A percentile compares a stretch with the other conserved stretches of the same genome.
Evolutionary conservation across 2,888 invertebrate species (phyloP).

Genomic region (Stictocephala bisonia): DNA sequence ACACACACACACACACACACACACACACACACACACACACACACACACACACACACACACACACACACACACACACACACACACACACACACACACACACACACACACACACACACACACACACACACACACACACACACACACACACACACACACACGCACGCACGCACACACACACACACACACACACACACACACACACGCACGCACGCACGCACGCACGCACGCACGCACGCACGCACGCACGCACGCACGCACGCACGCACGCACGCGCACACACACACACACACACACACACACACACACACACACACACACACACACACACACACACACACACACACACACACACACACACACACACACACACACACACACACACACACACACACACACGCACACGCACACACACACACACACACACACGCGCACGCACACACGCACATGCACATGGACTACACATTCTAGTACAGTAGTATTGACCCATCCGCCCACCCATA

Average conservation of each 20-base stretch:
- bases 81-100: conserved; percentile 24
- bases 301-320: neutral
- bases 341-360: neutral
- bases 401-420: neutral
- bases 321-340: neutral
- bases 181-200: conserved; percentile 3
- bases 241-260: neutral
- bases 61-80: neutral
- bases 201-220: neutral
- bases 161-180: conserved; percentile 12
- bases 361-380: neutral
- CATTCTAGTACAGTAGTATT: too few species aligned
- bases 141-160: conserved; percentile 2
- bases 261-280: neutral
- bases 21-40: neutral
- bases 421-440: neutral
- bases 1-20: neutral
- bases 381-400: neutral
- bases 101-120: conserved; percentile 24
- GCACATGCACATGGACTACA: neutral
- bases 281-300: neutral
- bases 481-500: too few species aligned
- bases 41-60: neutral
- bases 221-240: neutral
- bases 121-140: conserved; percentile 24